phyloP scores from a whole-genome alignment of 2,113 vertebrate species.

The Chaetops frenatus region DNA sequence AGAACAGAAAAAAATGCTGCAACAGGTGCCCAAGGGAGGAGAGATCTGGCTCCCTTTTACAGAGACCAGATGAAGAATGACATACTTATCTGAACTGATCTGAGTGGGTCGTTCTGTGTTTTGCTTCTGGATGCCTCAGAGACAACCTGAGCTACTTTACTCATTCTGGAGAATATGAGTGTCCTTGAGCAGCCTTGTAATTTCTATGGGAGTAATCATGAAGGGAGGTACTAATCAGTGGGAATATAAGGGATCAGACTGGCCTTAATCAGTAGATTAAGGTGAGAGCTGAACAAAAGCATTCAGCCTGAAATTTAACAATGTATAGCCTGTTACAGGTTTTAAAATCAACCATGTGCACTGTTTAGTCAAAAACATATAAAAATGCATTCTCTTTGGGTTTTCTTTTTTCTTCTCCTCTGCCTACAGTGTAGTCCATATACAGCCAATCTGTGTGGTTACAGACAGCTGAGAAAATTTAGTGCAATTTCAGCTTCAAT shows the following conservation, averaged over 20 bases:
- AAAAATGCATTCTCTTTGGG: not conserved
- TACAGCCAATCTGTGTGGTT: not conserved
- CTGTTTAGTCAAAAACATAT: not conserved
- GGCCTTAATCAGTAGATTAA: not conserved
- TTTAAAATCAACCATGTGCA: not conserved
- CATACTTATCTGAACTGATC: not conserved
- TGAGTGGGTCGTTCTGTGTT: not conserved
- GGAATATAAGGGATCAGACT: not conserved
- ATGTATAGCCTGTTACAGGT: not conserved
- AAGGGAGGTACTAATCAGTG: not conserved
- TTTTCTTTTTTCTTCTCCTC: too few relatives aligned
- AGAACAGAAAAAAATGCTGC: too few relatives aligned
- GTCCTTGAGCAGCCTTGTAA: not conserved
- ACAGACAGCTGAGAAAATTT: slow-evolving; percentile 37
- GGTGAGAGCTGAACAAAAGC: not conserved
- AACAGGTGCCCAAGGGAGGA: not conserved
- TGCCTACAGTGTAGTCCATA: not conserved
- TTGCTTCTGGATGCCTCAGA: not conserved
- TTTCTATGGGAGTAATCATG: not conserved
- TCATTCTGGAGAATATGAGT: not conserved
- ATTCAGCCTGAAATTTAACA: not conserved
- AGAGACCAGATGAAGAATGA: not conserved
- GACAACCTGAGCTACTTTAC: not conserved
- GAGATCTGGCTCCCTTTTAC: not conserved
- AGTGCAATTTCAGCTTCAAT: slow-evolving; percentile 54